These are phyloP conservation scores for Torymus texanus DNA, from an alignment of 2,888 invertebrate species.

Conservation along the genomic window DNA sequence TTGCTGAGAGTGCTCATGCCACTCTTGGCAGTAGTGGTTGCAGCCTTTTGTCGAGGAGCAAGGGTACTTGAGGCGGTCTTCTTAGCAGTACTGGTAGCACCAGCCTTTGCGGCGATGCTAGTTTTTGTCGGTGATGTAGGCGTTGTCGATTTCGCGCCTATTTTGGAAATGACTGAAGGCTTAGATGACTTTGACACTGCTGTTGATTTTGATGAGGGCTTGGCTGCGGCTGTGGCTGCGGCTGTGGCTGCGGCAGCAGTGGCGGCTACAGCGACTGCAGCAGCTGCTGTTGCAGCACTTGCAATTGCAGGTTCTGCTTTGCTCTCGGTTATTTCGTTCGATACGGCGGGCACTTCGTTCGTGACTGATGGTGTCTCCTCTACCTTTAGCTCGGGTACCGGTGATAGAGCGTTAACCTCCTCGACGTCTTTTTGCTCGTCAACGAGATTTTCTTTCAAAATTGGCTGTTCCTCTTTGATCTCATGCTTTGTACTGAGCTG, in stretches of 20 bases:
- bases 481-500: slow-evolving; percentile 60
- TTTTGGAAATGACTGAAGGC: slow-evolving; percentile 46
- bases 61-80: slow-evolving; percentile 60
- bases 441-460: slow-evolving; percentile 57
- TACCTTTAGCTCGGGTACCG: slow-evolving; percentile 6
- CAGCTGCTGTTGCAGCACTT: slow-evolving; percentile 62
- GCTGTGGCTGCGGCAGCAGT: slow-evolving; percentile 65
- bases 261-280: slow-evolving; percentile 55
- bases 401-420: slow-evolving; percentile 46
- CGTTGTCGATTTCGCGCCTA: slow-evolving; percentile 37
- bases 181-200: slow-evolving; percentile 48
- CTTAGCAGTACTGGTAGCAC: slow-evolving; percentile 51
- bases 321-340: slow-evolving; percentile 15
- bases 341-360: slow-evolving; percentile 39
- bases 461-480: slow-evolving; percentile 25
- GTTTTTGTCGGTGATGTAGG: slow-evolving; percentile 60
- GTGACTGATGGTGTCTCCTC: slow-evolving; percentile 18
- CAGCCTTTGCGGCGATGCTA: slow-evolving; percentile 40
- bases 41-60: slow-evolving; percentile 51
- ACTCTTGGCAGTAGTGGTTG: slow-evolving; percentile 56
- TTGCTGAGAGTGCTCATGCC: slow-evolving; percentile 56
- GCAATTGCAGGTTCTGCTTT: background rate
- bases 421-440: slow-evolving; percentile 59
- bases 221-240: slow-evolving; percentile 60
- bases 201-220: slow-evolving; percentile 35